A percentile compares a stretch with the other conserved stretches of the same genome.
These are phyloP conservation scores for Meloe dianella DNA, from an alignment of 2,888 invertebrate species.

Conservation along the genomic window DNA sequence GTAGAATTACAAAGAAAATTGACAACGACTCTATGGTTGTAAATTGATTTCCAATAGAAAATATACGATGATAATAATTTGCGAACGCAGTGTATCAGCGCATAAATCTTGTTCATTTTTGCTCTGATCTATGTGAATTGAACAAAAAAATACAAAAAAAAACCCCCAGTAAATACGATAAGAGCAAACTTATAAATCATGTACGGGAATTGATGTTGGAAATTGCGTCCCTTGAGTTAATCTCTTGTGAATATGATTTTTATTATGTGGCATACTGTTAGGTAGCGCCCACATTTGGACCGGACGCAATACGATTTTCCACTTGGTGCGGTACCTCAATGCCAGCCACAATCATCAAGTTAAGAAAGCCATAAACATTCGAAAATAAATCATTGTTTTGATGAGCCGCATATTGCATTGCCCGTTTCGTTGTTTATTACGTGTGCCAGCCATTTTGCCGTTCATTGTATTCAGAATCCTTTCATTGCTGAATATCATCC, in stretches of 20 bases:
- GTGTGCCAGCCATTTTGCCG: no score
- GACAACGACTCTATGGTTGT: neutral
- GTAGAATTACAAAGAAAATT: neutral
- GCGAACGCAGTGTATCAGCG: neutral
- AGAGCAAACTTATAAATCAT: conserved; percentile 7
- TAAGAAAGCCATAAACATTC: no score
- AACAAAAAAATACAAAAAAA: neutral
- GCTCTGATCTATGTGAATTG: neutral
- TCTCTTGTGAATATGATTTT: conserved; percentile 6
- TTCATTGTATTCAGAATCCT: no score
- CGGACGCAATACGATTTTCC: no score
- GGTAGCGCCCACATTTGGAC: no score
- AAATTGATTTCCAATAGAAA: neutral
- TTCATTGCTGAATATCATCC: no score
- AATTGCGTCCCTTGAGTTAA: neutral
- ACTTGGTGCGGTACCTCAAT: no score
- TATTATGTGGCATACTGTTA: neutral
- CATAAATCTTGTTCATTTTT: neutral
- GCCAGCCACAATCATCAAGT: no score
- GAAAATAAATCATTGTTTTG: no score
- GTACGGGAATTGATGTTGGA: neutral
- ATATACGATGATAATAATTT: neutral
- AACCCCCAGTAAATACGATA: neutral
- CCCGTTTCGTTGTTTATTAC: no score
- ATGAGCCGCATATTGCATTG: no score